Evolutionary conservation across 2,113 vertebrate genomes (phyloP), one percentile per base, ranked within the genome.

Genomic region (Chauna torquata): DNA sequence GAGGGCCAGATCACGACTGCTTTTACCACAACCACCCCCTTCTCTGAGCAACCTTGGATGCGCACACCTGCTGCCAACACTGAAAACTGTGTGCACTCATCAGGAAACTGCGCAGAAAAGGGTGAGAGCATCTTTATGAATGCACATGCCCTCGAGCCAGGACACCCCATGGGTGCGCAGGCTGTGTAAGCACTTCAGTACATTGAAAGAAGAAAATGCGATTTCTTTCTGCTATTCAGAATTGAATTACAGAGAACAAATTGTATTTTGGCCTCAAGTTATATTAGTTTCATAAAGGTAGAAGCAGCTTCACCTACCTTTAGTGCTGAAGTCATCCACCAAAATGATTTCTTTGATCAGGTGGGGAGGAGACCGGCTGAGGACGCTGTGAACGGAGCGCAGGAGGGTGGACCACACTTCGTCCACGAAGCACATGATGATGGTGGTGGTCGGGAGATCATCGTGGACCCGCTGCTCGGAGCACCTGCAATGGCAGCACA

Each of bases 401-500:
- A 99, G 98, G 2, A 99, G 99, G 1, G 99, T 98, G n/a, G 99
- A 99, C 99, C 99, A 99, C 62, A 99, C 99, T 79, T 99, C 99
- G 19, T 99, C 99, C 96, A 99, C 99, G 6, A 99, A 99, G 92
- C 99, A 99, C 98, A 99, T 99, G 96, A 99, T 99, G 96, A 99
- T 95, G 13, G 97, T 99, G 94, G 99, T 99, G 87, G 96, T 98
- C 0, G 99, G 99, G 38, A 99, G 98, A 86, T 99, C 96, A 1
- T 99, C 57, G 9, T 99, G 99, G 57, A 99, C 98, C 40, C 96
- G 44, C 72, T 98, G 98, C 76, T 98, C 95, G 0, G 98, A 96
- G 97, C 99, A 99, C 93, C 99, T 99, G 96, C 54, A 96, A 88
- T 4, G 11, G 34, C 80, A 85, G 90, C 20, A 87, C 0, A 9